These are phyloP conservation scores for Dendropsophus ebraccatus DNA, from an alignment of 2,113 vertebrate genomes.

Conservation along the genomic window DNA sequence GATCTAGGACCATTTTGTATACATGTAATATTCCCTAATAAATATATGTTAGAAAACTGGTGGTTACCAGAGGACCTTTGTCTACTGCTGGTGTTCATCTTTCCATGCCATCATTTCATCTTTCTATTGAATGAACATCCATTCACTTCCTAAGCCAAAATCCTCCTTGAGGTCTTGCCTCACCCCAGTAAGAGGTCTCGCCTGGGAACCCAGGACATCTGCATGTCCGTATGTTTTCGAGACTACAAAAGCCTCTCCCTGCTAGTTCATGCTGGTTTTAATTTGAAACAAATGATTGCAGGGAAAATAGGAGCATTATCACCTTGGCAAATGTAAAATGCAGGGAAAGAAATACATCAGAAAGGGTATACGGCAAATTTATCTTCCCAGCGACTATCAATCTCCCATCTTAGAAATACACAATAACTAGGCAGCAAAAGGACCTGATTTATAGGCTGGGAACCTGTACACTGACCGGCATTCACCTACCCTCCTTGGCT, in stretches of 20 bases:
- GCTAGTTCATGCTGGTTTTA: conserved; percentile 83
- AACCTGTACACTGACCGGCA: conserved; percentile 98
- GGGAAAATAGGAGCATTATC: conserved; percentile 70
- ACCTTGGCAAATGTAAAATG: conserved; percentile 77
- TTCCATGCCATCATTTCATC: not conserved
- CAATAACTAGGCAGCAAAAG: conserved; percentile 98
- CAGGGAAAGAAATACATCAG: conserved; percentile 66
- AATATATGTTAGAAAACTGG: not conserved
- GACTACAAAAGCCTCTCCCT: conserved; percentile 64
- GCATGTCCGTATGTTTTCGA: conserved; percentile 70
- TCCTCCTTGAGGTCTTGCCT: conserved; percentile 62
- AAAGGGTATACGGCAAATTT: conserved; percentile 94
- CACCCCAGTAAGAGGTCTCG: conserved; percentile 60
- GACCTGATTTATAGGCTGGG: conserved; percentile 95
- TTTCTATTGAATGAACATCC: not conserved
- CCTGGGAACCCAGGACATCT: conserved; percentile 75
- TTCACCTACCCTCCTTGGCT: conserved; percentile 87
- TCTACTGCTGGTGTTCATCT: not conserved
- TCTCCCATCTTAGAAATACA: conserved; percentile 99
- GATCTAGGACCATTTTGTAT: not conserved
- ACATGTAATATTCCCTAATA: not conserved
- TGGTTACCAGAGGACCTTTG: not conserved
- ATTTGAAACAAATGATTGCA: conserved; percentile 93
- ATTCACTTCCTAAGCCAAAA: conserved; percentile 67
- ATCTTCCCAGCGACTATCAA: conserved; percentile 99